Conservation (phyloP, 37 sponge, comb jelly and placozoan species). For the Agelas oroides region DNA sequence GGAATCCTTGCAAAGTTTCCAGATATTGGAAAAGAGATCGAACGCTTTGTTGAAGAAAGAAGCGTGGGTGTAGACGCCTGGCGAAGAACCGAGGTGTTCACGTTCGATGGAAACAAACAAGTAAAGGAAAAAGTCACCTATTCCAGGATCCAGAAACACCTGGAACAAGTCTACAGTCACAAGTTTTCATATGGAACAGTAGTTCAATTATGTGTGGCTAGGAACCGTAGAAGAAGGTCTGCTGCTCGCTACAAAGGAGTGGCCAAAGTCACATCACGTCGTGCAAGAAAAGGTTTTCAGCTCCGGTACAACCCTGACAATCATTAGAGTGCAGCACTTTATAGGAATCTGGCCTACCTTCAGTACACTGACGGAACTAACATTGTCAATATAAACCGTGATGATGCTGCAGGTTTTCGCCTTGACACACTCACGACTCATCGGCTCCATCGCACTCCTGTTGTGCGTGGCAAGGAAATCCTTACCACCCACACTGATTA, state of each 20-base stretch:
- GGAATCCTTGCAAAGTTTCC: slow-evolving; percentile 12
- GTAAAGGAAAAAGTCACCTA: slow-evolving; percentile 51
- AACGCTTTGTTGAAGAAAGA: slow-evolving; percentile 16
- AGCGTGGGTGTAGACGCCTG: slow-evolving; percentile 56
- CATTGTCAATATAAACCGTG: slow-evolving; percentile 50
- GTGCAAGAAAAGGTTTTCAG: slow-evolving; percentile 45
- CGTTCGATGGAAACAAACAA: slow-evolving; percentile 59
- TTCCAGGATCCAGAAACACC: slow-evolving; percentile 28
- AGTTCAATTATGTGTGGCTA: slow-evolving; percentile 45
- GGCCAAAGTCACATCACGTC: slow-evolving; percentile 45
- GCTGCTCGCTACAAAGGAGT: slow-evolving; percentile 33
- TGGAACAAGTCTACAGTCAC: background rate
- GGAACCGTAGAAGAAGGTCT: slow-evolving; percentile 46
- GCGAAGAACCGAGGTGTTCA: slow-evolving; percentile 58
- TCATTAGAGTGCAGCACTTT: slow-evolving; percentile 34
- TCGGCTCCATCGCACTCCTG: slow-evolving; percentile 38
- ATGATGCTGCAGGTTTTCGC: slow-evolving; percentile 67
- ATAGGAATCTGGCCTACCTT: slow-evolving; percentile 4
- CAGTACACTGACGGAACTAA: slow-evolving; percentile 51
- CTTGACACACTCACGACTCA: slow-evolving; percentile 53
- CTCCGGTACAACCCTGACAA: slow-evolving; percentile 46
- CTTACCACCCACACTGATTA: slow-evolving; percentile 36
- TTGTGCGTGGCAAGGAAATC: slow-evolving; percentile 25
- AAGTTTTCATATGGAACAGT: slow-evolving; percentile 54
- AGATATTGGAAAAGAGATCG: slow-evolving; percentile 40